Evolutionary conservation across 2,888 invertebrate genomes (phyloP), one percentile per base, ranked within the genome.

Genomic region (Lasioglossum pauxillum): DNA sequence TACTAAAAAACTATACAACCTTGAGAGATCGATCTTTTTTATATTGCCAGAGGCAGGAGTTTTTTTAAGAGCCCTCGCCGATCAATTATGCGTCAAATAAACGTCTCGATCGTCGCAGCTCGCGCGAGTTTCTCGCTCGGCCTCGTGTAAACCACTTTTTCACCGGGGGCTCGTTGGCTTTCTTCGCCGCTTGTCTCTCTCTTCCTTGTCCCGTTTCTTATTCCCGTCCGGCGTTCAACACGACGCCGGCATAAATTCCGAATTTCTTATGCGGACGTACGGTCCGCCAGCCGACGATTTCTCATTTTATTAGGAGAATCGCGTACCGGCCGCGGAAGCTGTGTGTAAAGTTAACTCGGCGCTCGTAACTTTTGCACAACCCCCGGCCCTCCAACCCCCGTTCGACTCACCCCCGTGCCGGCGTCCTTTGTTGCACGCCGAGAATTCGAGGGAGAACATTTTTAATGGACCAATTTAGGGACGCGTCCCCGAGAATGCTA

Each of bases 301-400:
- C 74, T 79, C 86, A 71, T 83, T 85, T 85, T 71, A 83, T 77
- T 80, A 85, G 74, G 35, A 57, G 46, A 60, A 67, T 77, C 76
- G 44, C 75, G 64, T 44, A 76, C 44, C 31, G 23, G n/a, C 38
- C 46, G 49, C 69, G 77, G 67, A 77, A 69, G 49, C 35, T n/a
- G 38, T 38, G 35, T 49, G 27, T 16, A 35, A 78, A 69, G 71
- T 41, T 71, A 53, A 71, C 49, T 71, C 38, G 19, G 44, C 23
- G 41, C 71, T 72, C 57, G 78, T 82, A 67, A 82, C 82, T 82
- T 78, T 67, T 44, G 64, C 16, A 38, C 38, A 38, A 23, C 27
- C 19, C n/a, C n/a, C 53, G 14, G 69, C 46, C 5, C 53, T n/a
- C 31, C 16, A n/a, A 16, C 64, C 64, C 64, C 31, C 4, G 46